A percentile compares a stretch with the other conserved stretches of the same genome.
Evolutionary conservation across 2,888 invertebrate genomes (phyloP).

Genomic region (Eupithecia subumbrata): DNA sequence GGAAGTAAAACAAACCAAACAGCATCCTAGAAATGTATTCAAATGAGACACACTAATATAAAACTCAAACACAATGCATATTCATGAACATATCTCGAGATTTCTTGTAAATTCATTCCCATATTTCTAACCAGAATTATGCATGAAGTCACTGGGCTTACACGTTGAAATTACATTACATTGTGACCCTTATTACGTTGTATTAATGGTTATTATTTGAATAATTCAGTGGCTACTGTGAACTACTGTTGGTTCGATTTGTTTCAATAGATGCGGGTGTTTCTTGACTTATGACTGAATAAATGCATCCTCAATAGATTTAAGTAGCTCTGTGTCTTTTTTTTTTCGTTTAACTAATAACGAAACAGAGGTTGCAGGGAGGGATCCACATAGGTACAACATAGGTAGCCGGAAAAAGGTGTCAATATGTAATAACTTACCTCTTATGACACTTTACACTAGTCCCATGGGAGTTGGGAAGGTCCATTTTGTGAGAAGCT

Average conservation of each 20-base stretch:
- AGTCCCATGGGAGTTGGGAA: no score
- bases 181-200: slow-evolving; percentile 28
- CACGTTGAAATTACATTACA: slow-evolving; percentile 27
- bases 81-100: slow-evolving; percentile 36
- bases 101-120: slow-evolving; percentile 46
- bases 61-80: slow-evolving; percentile 39
- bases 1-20: slow-evolving; percentile 16
- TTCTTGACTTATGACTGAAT: slow-evolving; percentile 15
- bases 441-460: no score
- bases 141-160: slow-evolving; percentile 36
- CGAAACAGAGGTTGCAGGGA: no score
- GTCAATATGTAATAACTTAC: no score
- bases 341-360: no score
- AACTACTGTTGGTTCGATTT: slow-evolving; percentile 58
- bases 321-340: no score
- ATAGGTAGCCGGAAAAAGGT: no score
- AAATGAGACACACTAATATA: slow-evolving; percentile 26
- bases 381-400: no score
- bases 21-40: slow-evolving; percentile 17
- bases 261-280: slow-evolving; percentile 35
- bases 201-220: slow-evolving; percentile 28
- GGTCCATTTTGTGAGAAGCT: no score
- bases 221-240: slow-evolving; percentile 59
- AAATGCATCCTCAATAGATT: neutral
- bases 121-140: slow-evolving; percentile 47